Evolutionary conservation across 2,888 invertebrate species (phyloP).

Genomic region (Polymixis lichenea): DNA sequence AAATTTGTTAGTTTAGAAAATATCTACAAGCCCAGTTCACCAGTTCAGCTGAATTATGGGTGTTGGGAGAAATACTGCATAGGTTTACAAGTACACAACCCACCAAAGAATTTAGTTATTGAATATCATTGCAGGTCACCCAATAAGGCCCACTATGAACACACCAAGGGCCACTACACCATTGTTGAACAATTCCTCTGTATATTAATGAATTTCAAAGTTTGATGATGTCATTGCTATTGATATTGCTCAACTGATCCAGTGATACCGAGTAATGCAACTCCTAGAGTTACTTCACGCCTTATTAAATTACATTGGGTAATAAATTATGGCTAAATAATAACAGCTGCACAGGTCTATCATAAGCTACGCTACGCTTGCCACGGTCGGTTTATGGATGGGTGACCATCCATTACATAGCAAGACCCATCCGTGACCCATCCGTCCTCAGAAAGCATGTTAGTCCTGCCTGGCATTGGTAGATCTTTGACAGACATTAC

Average conservation of each 20-base stretch:
- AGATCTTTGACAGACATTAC: too few species aligned
- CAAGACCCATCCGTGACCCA: too few species aligned
- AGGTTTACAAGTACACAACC: not conserved
- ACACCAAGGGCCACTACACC: not conserved
- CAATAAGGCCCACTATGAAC: not conserved
- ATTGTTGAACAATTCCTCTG: conserved; percentile 19
- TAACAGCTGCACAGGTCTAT: too few species aligned
- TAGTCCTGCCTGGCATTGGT: too few species aligned
- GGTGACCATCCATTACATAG: too few species aligned
- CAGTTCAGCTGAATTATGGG: not conserved
- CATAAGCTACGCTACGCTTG: too few species aligned
- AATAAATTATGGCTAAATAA: not conserved
- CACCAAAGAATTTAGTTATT: not conserved
- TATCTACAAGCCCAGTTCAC: not conserved
- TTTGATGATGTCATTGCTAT: conserved; percentile 40
- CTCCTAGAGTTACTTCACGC: conserved; percentile 45
- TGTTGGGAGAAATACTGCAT: not conserved
- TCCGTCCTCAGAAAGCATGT: too few species aligned
- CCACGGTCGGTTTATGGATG: too few species aligned
- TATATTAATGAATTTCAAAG: conserved; percentile 41
- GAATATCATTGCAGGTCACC: conserved; percentile 4
- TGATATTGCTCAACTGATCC: conserved; percentile 36
- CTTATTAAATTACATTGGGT: conserved; percentile 51
- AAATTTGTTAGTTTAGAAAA: not conserved
- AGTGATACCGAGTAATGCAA: conserved; percentile 38